A percentile compares a stretch with the other conserved stretches of the same genome.
These are phyloP conservation scores for Xenopus borealis DNA, from an alignment of 2,113 vertebrate species.

Conservation along the genomic window DNA sequence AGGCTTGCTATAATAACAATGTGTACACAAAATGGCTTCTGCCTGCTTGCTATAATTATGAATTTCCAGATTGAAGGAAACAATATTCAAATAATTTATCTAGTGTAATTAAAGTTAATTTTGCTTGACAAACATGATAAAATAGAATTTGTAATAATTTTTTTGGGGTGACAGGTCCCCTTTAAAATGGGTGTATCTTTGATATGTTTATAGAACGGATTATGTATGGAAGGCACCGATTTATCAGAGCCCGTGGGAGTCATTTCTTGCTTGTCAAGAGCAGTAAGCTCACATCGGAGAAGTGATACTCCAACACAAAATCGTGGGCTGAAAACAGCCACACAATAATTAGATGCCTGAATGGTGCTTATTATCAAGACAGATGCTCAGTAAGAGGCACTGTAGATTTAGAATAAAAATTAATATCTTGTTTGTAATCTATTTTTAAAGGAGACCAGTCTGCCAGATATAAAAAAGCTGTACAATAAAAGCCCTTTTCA, in stretches of 20 bases:
- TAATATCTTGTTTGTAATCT: background rate
- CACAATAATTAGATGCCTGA: slow-evolving; percentile 7
- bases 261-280: slow-evolving; percentile 28
- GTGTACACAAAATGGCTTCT: too few species aligned
- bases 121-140: too few species aligned
- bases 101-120: too few species aligned
- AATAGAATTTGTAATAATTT: too few species aligned
- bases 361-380: background rate
- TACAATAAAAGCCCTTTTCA: too few species aligned
- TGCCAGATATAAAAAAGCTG: too few species aligned
- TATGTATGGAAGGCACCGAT: slow-evolving; percentile 35
- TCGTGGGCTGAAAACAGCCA: background rate
- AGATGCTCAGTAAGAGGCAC: background rate
- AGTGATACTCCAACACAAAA: background rate
- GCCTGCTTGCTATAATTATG: too few species aligned
- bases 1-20: too few species aligned
- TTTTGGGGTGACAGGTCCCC: too few species aligned
- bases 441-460: background rate
- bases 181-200: background rate
- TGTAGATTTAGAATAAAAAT: background rate
- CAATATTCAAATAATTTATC: too few species aligned
- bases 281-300: background rate
- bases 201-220: slow-evolving; percentile 23
- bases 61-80: too few species aligned
- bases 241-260: slow-evolving; percentile 3